Evolutionary conservation across 2,113 vertebrate species (phyloP), one percentile per base, ranked within the genome.

Genomic region (Actinemys pallida): DNA sequence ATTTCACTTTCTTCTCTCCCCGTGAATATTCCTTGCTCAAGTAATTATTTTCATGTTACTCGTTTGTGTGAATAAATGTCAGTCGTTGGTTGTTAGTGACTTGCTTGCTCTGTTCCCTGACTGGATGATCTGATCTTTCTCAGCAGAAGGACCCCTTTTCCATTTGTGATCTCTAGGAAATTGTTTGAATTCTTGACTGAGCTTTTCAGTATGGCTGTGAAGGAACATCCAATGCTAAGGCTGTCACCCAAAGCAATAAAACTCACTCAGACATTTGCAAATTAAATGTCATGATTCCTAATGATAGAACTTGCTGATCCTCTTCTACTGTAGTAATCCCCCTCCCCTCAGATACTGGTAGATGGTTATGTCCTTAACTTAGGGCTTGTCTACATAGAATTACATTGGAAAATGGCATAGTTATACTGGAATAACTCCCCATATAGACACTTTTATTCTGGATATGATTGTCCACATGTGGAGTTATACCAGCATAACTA

Each of bases 251-350:
- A 94, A 93, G 93, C 1, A 1, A 79, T 49, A 49, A 79, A 92
- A 95, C 2, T 11, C 3, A 35, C 91, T 65, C 42, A 92, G 95
- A 95, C n/a, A 88, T 92, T 53, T 87, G 92, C 91, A 97, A 96
- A 91, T 88, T 62, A 95, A 91, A 86, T 92, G 75, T 75, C 72
- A 81, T 92, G 90, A 83, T 87, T 95, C 79, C 53, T 91, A 88
- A 95, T 92, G 94, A 95, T 92, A 96, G 88, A 87, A 95, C 91
- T 91, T 8, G 95, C 95, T 96, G 94, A 93, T 94, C 96, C 94
- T 96, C 92, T 90, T 95, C 91, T 97, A 95, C 90, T 96, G 65
- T 19, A 3, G 5, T 93, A 81, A 79, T 92, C 78, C 92, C 81
- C 75, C 83, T 92, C 47, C 16, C 53, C 3, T 92, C 88, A 88